These are phyloP conservation scores for Scaptomyza cyrtandrae DNA, from an alignment of 2,888 invertebrate genomes.

Conservation along the genomic window DNA sequence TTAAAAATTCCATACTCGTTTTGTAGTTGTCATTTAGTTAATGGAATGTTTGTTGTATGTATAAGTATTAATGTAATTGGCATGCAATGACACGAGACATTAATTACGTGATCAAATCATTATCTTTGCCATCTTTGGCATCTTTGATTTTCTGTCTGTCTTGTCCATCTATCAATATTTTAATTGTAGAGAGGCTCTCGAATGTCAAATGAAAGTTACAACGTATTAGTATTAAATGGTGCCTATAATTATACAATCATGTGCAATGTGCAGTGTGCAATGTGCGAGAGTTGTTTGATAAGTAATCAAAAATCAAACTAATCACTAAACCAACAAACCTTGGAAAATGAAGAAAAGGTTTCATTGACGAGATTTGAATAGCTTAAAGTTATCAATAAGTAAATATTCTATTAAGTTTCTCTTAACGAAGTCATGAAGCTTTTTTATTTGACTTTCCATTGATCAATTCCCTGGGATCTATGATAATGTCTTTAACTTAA, in stretches of 20 bases:
- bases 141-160: slow-evolving; percentile 1
- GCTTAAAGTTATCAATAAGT: no score
- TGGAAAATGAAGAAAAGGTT: no score
- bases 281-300: slow-evolving; percentile 7
- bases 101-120: slow-evolving; percentile 68
- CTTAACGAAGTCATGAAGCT: no score
- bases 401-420: no score
- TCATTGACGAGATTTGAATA: no score
- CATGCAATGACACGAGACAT: slow-evolving; percentile 60
- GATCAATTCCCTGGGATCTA: no score
- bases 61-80: no score
- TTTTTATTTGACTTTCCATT: no score
- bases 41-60: slow-evolving; percentile 8
- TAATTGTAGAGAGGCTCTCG: slow-evolving; percentile 38
- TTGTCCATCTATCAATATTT: no score
- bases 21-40: slow-evolving; percentile 15
- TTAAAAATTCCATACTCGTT: slow-evolving; percentile 1
- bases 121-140: slow-evolving; percentile 18
- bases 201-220: slow-evolving; percentile 67
- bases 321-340: not conserved
- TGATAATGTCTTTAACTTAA: no score
- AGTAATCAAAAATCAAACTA: not conserved
- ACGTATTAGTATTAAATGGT: slow-evolving; percentile 26
- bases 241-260: slow-evolving; percentile 21
- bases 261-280: not conserved